Base-by-base conservation (phyloP, 2,888 invertebrate species). In the Eupithecia centaureata region DNA sequence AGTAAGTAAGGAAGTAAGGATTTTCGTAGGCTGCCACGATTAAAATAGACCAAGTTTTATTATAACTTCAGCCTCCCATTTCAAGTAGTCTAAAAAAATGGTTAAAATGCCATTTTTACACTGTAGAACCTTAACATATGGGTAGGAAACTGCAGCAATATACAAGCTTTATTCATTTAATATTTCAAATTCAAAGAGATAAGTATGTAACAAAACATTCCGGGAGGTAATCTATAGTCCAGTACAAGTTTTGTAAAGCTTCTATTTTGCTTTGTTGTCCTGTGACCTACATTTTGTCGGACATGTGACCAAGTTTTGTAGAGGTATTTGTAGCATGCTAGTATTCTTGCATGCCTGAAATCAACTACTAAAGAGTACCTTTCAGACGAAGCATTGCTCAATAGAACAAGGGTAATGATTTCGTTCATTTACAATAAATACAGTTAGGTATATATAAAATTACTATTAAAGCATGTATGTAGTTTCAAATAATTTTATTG, bases 231-330 rank as follows among this genome's bases (percentile, higher is more conserved):
- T 22, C 18, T 47, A 47, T 22, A 22, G 10, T 47, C 47, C 47
- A 47, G 47, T 22, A 12, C 47, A 22, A 22, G 47, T 47, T 47
- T 47, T 1, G 22, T 54, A 25, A 33, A 52, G 60, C 35, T 30
- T 30, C 28, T 58, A 35, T 57, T 60, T 54, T 65, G 47, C 52
- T 56, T 28, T 42, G 38, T 61, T 58, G 27, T 65, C 56, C 30
- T 63, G 52, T 47, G 59, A 67, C 67, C 63, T 52, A 63, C 47
- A 47, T 67, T 67, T 30, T n/a, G 4, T 47, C 47, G 22, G 22
- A 42, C 42, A 22, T 22, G 18, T 47, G 47, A 4, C 18, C 47
- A 22, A 47, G 47, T 47, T 47, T 47, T 47, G 47, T 22, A 4
- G 42, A 10, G 47, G 1, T 18, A 42, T 47, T 47, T 47, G 12